A percentile compares a stretch with the other conserved stretches of the same genome.
phyloP scores from a whole-genome alignment of 2,797 vertebrate genomes.

The Onychomys torridus region DNA sequence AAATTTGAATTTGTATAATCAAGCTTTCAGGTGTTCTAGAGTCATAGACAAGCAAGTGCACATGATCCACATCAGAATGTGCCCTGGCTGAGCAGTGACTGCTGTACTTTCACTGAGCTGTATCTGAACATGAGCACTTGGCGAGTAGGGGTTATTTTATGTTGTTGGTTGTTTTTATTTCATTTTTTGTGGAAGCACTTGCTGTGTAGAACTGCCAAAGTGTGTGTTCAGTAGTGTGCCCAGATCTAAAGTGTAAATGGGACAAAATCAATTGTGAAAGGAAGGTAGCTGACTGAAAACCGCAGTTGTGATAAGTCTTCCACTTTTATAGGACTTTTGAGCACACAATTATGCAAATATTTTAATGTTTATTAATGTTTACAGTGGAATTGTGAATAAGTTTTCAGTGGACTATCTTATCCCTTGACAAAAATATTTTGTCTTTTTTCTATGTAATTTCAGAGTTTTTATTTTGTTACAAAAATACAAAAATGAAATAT shows the following conservation, averaged over 20 bases:
- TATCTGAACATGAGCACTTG: slow-evolving; percentile 83
- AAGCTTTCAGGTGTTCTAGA: slow-evolving; percentile 88
- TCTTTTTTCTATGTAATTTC: slow-evolving; percentile 97
- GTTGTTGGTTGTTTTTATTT: slow-evolving; percentile 68
- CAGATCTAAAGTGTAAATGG: slow-evolving; percentile 93
- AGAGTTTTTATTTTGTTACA: slow-evolving; percentile 99
- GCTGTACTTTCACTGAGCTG: slow-evolving; percentile 88
- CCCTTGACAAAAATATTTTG: slow-evolving; percentile 95
- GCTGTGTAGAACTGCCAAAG: slow-evolving; percentile 95
- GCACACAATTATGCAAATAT: slow-evolving; percentile 96
- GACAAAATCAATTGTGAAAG: slow-evolving; percentile 96
- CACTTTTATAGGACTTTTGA: slow-evolving; percentile 94
- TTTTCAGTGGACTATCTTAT: slow-evolving; percentile 96
- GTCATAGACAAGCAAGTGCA: slow-evolving; percentile 86
- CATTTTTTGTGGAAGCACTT: slow-evolving; percentile 90
- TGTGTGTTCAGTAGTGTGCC: slow-evolving; percentile 93
- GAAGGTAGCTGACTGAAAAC: slow-evolving; percentile 97
- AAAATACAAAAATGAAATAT: slow-evolving; percentile 94
- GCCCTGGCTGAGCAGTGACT: slow-evolving; percentile 81
- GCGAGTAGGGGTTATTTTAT: slow-evolving; percentile 83
- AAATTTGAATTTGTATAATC: slow-evolving; percentile 87
- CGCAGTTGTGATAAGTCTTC: slow-evolving; percentile 93
- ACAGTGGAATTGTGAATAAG: slow-evolving; percentile 95
- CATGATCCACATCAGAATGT: slow-evolving; percentile 82
- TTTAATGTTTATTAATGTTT: slow-evolving; percentile 95